These are phyloP conservation scores for Lophius americanus DNA, from an alignment of 2,797 vertebrate species.

Conservation along the genomic window DNA sequence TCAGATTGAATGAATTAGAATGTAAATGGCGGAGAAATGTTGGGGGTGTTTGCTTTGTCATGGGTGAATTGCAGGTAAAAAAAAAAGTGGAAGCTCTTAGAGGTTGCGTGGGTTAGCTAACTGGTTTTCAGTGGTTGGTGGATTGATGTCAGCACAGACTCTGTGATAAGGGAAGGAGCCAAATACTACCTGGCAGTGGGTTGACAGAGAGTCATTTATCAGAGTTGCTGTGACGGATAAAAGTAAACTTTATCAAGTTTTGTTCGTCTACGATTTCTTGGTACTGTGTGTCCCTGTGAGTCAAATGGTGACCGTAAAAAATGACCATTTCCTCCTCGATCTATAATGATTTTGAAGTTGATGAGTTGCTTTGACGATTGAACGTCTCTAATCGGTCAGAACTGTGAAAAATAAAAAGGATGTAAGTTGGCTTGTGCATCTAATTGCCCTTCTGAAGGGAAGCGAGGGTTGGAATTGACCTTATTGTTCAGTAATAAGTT, in stretches of 20 bases:
- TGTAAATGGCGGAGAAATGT: too few relatives aligned
- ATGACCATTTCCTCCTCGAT: constrained; percentile 36
- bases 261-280: constrained; percentile 4
- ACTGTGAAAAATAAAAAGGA: too few relatives aligned
- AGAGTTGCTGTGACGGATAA: constrained; percentile 20
- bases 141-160: constrained; percentile 40
- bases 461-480: background rate
- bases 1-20: too few relatives aligned
- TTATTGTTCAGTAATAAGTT: background rate
- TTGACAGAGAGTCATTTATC: constrained; percentile 58
- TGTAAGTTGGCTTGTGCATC: background rate
- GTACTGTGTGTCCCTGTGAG: constrained; percentile 10
- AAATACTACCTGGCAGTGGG: constrained; percentile 50
- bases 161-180: constrained; percentile 51
- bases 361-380: background rate
- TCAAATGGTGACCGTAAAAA: constrained; percentile 28
- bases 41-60: too few relatives aligned
- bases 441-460: background rate
- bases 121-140: constrained; percentile 5
- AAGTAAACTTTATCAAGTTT: constrained; percentile 35
- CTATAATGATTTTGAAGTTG: constrained; percentile 23
- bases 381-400: constrained; percentile 13
- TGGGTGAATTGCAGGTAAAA: too few relatives aligned
- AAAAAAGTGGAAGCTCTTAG: background rate
- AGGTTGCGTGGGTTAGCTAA: background rate